Evolutionary conservation across 2,888 invertebrate species (phyloP).

Genomic region (Acrobeloides nanus): DNA sequence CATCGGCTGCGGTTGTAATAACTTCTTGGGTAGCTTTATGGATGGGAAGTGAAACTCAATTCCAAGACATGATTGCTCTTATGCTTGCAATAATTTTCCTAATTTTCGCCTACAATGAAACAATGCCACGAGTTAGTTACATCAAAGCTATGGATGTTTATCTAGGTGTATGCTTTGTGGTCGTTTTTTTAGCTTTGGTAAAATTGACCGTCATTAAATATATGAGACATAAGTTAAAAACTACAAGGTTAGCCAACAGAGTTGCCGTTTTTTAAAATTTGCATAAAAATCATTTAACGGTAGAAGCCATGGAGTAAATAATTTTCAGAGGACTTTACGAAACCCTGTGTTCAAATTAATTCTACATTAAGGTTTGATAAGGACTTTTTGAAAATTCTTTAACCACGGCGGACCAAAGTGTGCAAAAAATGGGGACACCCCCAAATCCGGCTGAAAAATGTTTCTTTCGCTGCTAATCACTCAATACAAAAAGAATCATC

Average conservation of each 20-base stretch:
- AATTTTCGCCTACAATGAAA: constrained; percentile 52
- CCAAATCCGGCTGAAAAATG: no score
- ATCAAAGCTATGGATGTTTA: constrained; percentile 45
- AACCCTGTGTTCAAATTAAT: constrained; percentile 4
- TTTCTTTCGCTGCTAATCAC: no score
- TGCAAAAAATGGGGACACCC: no score
- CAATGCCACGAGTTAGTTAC: constrained; percentile 53
- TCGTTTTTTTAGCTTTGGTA: constrained; percentile 51
- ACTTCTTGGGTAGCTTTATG: constrained; percentile 53
- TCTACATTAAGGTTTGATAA: no score
- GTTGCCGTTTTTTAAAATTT: constrained; percentile 4
- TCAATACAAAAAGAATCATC: no score
- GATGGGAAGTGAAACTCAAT: constrained; percentile 49
- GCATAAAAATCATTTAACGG: constrained; percentile 12
- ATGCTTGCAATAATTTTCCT: constrained; percentile 49
- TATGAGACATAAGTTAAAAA: constrained; percentile 41
- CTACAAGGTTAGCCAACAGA: constrained; percentile 15
- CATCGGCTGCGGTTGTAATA: constrained; percentile 52
- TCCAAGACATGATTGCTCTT: constrained; percentile 51
- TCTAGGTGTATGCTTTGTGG: constrained; percentile 46
- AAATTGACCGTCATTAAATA: constrained; percentile 52
- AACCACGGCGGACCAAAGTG: no score
- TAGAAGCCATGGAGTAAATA: constrained; percentile 47
- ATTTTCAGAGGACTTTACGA: constrained; percentile 38
- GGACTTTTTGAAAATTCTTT: no score